Evolutionary conservation across 1,140 invertebrate species (phyloP).

Genomic region (Ditylenchus dipsaci): DNA sequence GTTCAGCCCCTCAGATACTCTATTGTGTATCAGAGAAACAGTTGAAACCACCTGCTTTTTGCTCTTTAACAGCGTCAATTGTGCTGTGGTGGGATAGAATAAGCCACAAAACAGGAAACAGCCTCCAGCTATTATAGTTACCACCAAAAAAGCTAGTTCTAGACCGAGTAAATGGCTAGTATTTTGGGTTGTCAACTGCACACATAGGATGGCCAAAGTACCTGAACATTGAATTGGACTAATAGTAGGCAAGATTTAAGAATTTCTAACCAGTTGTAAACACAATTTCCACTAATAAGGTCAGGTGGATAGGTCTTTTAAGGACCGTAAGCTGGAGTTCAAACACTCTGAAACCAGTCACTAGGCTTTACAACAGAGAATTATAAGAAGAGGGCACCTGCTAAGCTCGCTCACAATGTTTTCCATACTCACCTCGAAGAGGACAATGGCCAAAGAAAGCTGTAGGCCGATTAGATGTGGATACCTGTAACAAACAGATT

Average conservation of each 20-base stretch:
- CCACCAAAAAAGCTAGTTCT: not conserved
- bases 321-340: not conserved
- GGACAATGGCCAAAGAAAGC: not conserved
- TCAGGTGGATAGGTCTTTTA: not conserved
- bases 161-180: not conserved
- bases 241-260: not conserved
- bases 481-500: too few relatives aligned
- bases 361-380: too few relatives aligned
- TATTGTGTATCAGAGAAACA: too few relatives aligned
- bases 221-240: not conserved
- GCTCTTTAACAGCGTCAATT: too few relatives aligned
- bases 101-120: not conserved
- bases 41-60: too few relatives aligned
- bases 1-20: too few relatives aligned
- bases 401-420: not conserved
- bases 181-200: not conserved
- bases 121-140: not conserved
- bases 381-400: too few relatives aligned
- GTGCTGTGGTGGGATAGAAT: not conserved
- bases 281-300: not conserved
- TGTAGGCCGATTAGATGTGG: not conserved
- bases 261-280: not conserved
- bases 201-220: not conserved
- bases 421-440: not conserved
- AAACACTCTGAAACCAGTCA: not conserved